Percentiles rank a stretch among this genome's conserved stretches.
Conservation (phyloP, 1,140 invertebrate genomes). For the Helicoverpa zea region DNA sequence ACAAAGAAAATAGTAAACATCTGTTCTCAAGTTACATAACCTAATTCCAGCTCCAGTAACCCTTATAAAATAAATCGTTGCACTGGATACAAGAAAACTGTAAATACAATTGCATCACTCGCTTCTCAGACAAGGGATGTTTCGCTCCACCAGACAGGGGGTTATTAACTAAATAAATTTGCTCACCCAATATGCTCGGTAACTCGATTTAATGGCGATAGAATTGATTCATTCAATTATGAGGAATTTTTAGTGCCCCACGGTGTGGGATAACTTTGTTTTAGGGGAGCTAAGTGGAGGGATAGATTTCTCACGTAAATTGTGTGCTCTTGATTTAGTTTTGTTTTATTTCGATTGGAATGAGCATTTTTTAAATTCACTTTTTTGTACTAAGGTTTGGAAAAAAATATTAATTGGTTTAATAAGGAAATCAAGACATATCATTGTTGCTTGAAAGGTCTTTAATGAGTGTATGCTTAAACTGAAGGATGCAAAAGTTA, state of each 20-base stretch:
- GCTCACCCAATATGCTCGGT: slow-evolving; percentile 86
- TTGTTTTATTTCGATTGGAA: slow-evolving; percentile 37
- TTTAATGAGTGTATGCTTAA: too few relatives aligned
- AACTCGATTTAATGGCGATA: slow-evolving; percentile 87
- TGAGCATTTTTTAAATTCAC: too few relatives aligned
- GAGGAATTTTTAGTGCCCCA: slow-evolving; percentile 86
- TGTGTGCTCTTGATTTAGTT: slow-evolving; percentile 70
- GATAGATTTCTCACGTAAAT: slow-evolving; percentile 76
- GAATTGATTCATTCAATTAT: slow-evolving; percentile 87
- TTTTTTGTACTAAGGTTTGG: not conserved
- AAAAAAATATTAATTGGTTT: not conserved
- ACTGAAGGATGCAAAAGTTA: too few relatives aligned
- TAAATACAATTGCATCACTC: not conserved
- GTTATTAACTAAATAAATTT: slow-evolving; percentile 87
- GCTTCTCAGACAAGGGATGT: slow-evolving; percentile 66
- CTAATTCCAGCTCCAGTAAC: too few relatives aligned
- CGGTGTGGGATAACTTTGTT: slow-evolving; percentile 77
- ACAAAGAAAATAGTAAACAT: too few relatives aligned
- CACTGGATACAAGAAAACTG: not conserved
- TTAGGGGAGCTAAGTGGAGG: slow-evolving; percentile 67
- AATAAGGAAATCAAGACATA: not conserved
- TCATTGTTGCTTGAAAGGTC: too few relatives aligned
- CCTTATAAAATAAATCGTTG: too few relatives aligned
- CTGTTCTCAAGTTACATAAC: too few relatives aligned
- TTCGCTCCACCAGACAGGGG: slow-evolving; percentile 68